Conservation (phyloP, 2,888 invertebrate species). For the Perizoma flavofasciatum region DNA sequence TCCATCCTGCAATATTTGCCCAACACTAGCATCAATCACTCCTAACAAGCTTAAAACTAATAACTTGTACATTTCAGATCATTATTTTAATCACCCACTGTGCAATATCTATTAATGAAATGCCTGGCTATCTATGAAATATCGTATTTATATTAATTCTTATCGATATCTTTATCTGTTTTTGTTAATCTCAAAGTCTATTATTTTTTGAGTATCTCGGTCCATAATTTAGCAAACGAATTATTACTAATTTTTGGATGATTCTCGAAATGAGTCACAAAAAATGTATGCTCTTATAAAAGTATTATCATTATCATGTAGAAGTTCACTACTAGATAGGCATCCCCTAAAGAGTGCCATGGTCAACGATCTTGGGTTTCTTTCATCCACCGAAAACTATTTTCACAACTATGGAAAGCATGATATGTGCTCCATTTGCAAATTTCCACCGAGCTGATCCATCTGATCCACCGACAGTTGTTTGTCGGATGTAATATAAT, state of each 20-base stretch:
- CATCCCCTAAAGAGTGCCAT: too few relatives aligned
- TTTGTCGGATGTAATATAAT: too few relatives aligned
- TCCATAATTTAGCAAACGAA: not conserved
- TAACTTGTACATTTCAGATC: conserved; percentile 60
- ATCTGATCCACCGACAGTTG: too few relatives aligned
- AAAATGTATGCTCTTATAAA: too few relatives aligned
- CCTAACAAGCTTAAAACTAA: conserved; percentile 56
- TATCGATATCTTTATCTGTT: conserved; percentile 46
- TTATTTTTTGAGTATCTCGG: conserved; percentile 13
- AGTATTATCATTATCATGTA: too few relatives aligned
- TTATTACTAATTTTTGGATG: not conserved
- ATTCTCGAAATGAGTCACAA: too few relatives aligned
- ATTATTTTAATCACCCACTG: conserved; percentile 48
- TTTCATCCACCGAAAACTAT: too few relatives aligned
- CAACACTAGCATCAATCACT: conserved; percentile 54
- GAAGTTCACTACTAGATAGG: too few relatives aligned
- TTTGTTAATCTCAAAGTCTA: conserved; percentile 29
- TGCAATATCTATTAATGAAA: conserved; percentile 55
- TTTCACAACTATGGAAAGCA: too few relatives aligned
- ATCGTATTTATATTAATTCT: conserved; percentile 59
- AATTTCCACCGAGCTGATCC: too few relatives aligned
- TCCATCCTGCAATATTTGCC: conserved; percentile 61
- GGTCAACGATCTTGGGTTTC: too few relatives aligned
- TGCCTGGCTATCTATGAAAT: conserved; percentile 51
- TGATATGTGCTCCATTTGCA: too few relatives aligned